phyloP scores from a whole-genome alignment of 2,888 invertebrate species.

The Ophioninae sp. region DNA sequence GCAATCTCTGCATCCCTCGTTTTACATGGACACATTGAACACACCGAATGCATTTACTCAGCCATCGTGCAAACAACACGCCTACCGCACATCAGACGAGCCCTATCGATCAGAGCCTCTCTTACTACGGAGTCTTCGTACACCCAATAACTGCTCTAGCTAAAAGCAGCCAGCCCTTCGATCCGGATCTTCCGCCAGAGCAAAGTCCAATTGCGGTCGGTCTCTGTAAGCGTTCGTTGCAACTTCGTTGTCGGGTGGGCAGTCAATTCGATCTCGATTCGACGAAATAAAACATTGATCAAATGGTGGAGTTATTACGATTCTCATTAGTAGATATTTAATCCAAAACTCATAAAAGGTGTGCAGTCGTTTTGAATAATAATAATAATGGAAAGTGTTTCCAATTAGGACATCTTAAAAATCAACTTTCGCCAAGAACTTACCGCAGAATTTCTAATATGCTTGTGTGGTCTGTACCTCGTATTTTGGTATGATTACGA shows the following conservation, averaged over 20 bases:
- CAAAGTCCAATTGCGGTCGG: background rate
- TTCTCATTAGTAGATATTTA: background rate
- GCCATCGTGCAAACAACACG: slow-evolving; percentile 9
- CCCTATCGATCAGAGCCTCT: slow-evolving; percentile 48
- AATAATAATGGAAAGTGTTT: background rate
- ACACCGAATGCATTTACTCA: slow-evolving; percentile 43
- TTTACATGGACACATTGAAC: slow-evolving; percentile 25
- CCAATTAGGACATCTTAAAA: background rate
- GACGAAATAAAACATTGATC: background rate
- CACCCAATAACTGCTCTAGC: background rate
- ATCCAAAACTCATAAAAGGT: background rate
- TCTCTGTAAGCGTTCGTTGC: background rate
- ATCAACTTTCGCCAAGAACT: too few species aligned
- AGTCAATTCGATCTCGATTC: background rate
- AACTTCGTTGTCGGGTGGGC: background rate
- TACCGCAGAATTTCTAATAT: too few species aligned
- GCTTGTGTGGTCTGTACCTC: too few species aligned
- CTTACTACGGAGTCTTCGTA: slow-evolving; percentile 1
- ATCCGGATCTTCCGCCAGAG: background rate
- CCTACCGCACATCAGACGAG: background rate
- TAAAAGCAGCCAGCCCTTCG: background rate
- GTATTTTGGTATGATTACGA: too few species aligned
- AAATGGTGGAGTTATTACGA: background rate
- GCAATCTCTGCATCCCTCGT: slow-evolving; percentile 4
- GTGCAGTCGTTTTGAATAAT: background rate